A percentile compares a stretch with the other conserved stretches of the same genome.
Conservation (phyloP, 1,140 invertebrate genomes). For the Drosophila seguyi region DNA sequence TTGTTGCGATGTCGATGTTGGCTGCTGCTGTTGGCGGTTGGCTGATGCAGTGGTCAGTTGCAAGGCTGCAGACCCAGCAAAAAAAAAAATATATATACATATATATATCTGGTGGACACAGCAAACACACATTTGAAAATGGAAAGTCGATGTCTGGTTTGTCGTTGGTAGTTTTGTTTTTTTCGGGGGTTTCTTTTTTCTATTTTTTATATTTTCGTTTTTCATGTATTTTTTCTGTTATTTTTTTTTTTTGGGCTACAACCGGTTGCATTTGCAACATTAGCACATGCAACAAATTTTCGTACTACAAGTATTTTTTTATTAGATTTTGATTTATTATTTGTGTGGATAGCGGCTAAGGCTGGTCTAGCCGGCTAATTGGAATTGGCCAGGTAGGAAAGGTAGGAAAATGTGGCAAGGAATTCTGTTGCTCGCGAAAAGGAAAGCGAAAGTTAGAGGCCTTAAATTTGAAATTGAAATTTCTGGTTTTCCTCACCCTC, state of each 20-base stretch:
- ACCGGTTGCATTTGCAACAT: slow-evolving; percentile 69
- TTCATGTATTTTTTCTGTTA: slow-evolving; percentile 25
- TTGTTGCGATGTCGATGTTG: slow-evolving; percentile 59
- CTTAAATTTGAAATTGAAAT: slow-evolving; percentile 63
- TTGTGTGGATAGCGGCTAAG: slow-evolving; percentile 43
- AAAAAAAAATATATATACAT: slow-evolving; percentile 24
- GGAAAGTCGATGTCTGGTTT: slow-evolving; percentile 72
- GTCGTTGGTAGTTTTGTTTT: slow-evolving; percentile 64
- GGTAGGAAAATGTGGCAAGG: slow-evolving; percentile 56
- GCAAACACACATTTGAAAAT: slow-evolving; percentile 71
- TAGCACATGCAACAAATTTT: slow-evolving; percentile 60
- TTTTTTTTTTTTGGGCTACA: slow-evolving; percentile 56
- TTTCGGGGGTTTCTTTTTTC: slow-evolving; percentile 23
- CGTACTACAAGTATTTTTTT: slow-evolving; percentile 55
- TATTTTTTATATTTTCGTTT: slow-evolving; percentile 19
- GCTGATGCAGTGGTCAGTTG: slow-evolving; percentile 50
- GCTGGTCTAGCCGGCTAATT: slow-evolving; percentile 53
- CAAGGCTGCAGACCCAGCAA: slow-evolving; percentile 59
- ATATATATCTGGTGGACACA: slow-evolving; percentile 20
- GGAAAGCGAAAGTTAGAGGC: slow-evolving; percentile 67
- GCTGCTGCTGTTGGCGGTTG: slow-evolving; percentile 30
- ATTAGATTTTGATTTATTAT: slow-evolving; percentile 71
- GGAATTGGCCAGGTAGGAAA: slow-evolving; percentile 44
- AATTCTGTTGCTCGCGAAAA: slow-evolving; percentile 47
- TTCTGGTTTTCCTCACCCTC: slow-evolving; percentile 24